phyloP scores from a whole-genome alignment of 1,140 invertebrate genomes.

The Acromyrmex echinatior region DNA sequence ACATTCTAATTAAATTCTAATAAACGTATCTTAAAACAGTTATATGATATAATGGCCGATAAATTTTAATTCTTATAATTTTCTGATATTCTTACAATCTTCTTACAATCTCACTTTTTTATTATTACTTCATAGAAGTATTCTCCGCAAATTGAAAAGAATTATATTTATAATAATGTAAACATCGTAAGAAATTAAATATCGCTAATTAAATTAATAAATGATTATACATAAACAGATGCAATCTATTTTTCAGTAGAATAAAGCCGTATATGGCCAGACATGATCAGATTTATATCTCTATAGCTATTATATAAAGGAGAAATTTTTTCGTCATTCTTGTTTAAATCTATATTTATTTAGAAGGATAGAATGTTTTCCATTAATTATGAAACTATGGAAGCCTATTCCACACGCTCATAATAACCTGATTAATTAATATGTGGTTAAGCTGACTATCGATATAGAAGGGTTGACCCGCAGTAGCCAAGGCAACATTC shows the following conservation, averaged over 20 bases:
- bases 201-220: neutral
- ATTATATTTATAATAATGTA: neutral
- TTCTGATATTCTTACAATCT: neutral
- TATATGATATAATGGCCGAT: neutral
- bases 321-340: neutral
- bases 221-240: neutral
- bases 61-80: neutral
- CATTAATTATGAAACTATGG: neutral
- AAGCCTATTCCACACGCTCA: neutral
- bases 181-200: neutral
- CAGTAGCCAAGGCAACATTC: slow-evolving; percentile 29
- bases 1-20: slow-evolving; percentile 4
- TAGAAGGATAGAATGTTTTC: neutral
- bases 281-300: neutral
- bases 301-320: neutral
- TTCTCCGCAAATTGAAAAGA: neutral
- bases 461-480: slow-evolving; percentile 23
- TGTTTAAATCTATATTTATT: neutral
- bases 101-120: neutral
- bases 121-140: neutral
- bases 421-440: slow-evolving; percentile 53
- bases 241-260: slow-evolving; percentile 13
- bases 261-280: neutral
- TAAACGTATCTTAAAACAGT: neutral
- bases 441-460: slow-evolving; percentile 49